phyloP scores from a whole-genome alignment of 2,888 invertebrate genomes.

The Drosophila sordidula region DNA sequence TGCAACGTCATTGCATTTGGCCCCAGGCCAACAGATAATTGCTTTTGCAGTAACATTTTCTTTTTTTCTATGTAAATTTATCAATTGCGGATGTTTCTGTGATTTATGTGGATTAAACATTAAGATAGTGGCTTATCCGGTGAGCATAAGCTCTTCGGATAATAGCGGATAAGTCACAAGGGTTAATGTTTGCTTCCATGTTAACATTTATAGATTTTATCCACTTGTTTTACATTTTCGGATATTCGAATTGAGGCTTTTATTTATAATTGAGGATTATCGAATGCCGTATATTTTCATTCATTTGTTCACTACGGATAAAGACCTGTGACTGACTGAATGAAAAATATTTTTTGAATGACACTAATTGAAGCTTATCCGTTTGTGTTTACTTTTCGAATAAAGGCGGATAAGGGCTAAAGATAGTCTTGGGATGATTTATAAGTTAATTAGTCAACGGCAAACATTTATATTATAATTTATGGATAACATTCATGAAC shows the following conservation, averaged over 20 bases:
- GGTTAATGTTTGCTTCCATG: slow-evolving; percentile 1
- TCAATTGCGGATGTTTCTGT: slow-evolving; percentile 31
- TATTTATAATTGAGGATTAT: slow-evolving; percentile 2
- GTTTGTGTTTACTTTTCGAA: not conserved
- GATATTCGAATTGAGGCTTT: not conserved
- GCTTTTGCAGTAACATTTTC: slow-evolving; percentile 28
- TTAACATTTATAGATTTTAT: slow-evolving; percentile 5
- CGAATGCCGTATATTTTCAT: not conserved
- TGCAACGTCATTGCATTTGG: slow-evolving; percentile 43
- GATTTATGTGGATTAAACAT: slow-evolving; percentile 2
- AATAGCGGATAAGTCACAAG: slow-evolving; percentile 10
- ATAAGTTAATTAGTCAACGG: not conserved
- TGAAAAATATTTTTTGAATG: not conserved
- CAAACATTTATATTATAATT: not conserved
- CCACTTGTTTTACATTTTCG: not conserved
- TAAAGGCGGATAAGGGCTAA: not conserved
- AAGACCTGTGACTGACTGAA: not conserved
- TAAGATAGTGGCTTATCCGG: slow-evolving; percentile 6
- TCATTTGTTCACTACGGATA: not conserved
- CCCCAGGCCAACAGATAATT: slow-evolving; percentile 38
- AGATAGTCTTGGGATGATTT: not conserved
- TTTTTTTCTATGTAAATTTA: slow-evolving; percentile 17
- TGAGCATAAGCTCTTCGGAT: slow-evolving; percentile 2
- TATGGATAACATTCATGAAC: not conserved
- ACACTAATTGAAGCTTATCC: not conserved